Conservation (phyloP, 2,113 vertebrate genomes). For the Vimba vimba region DNA sequence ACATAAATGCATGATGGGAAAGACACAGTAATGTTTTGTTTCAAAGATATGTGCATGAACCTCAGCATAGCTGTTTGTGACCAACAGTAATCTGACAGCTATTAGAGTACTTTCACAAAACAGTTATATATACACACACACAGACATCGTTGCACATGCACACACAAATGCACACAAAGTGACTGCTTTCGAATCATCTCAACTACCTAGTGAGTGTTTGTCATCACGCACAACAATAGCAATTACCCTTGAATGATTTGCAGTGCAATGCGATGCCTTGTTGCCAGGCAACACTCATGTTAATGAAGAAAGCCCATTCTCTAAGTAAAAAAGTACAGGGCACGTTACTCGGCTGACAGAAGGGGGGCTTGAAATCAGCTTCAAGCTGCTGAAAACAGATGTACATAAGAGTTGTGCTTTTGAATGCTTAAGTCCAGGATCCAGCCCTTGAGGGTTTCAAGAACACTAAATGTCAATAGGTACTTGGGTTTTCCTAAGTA, state of each 20-base stretch:
- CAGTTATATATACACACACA: background rate
- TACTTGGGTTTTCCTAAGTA: constrained; percentile 20
- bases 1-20: too few species aligned
- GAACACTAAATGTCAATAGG: constrained; percentile 31
- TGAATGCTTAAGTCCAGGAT: constrained; percentile 19
- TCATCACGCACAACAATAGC: constrained; percentile 66
- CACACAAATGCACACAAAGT: constrained; percentile 23
- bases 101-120: constrained; percentile 5
- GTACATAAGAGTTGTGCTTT: background rate
- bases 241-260: constrained; percentile 72
- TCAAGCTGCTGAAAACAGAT: constrained; percentile 19
- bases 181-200: constrained; percentile 43
- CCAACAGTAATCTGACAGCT: constrained; percentile 8
- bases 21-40: background rate
- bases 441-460: constrained; percentile 4
- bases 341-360: constrained; percentile 50
- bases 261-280: constrained; percentile 62
- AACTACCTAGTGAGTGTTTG: constrained; percentile 60
- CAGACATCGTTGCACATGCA: background rate
- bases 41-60: background rate
- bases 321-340: constrained; percentile 58
- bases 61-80: background rate
- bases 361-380: constrained; percentile 39
- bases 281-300: constrained; percentile 69
- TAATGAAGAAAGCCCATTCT: constrained; percentile 63